Evolutionary conservation across 1,140 invertebrate genomes (phyloP), one percentile per base, ranked within the genome.

Genomic region (Rhynchophorus ferrugineus): DNA sequence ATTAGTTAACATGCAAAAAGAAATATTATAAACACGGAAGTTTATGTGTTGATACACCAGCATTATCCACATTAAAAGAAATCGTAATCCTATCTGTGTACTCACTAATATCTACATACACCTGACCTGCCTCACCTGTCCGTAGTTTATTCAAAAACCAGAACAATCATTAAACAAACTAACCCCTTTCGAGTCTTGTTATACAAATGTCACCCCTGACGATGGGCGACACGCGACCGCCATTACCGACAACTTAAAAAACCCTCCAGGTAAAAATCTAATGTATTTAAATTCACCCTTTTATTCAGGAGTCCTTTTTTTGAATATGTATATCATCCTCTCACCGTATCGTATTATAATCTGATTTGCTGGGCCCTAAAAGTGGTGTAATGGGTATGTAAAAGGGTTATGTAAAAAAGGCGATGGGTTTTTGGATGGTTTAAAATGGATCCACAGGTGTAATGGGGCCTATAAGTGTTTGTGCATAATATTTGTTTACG

Each of bases 281-380:
- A 47, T 14, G 33, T 51, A 51, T 51, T 51, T 51, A 51, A 51
- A 51, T 51, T 44, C 35, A 51, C 41, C 49, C 49, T 37, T 37
- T 51, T 19, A 21, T n/a, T n/a, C 19, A 29, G 24, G 11, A 6
- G 24, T 11, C 33, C 42, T 22, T 43, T 33, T 49, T 42, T 19
- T n/a, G n/a, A 49, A 49, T 49, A 49, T 49, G 19, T 29, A 48
- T 46, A 18, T 34, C 7, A 35, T 18, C 11, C 18, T 11, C 38
- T 41, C 17, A 41, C 38, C 9, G 20, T 41, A 41, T 46, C 44
- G 19, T 19, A 29, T 46, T 33, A 19, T 41, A 41, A 41, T 41
- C 38, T 41, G 18, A 14, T 11, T 19, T 3, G 1, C 17, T 2
- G 38, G 38, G 6, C 3, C 18, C 17, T 19, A 21, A 35, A 18